These are phyloP conservation scores for Hirtodrosophila duncani DNA, from an alignment of 2,888 invertebrate genomes.

Conservation along the genomic window DNA sequence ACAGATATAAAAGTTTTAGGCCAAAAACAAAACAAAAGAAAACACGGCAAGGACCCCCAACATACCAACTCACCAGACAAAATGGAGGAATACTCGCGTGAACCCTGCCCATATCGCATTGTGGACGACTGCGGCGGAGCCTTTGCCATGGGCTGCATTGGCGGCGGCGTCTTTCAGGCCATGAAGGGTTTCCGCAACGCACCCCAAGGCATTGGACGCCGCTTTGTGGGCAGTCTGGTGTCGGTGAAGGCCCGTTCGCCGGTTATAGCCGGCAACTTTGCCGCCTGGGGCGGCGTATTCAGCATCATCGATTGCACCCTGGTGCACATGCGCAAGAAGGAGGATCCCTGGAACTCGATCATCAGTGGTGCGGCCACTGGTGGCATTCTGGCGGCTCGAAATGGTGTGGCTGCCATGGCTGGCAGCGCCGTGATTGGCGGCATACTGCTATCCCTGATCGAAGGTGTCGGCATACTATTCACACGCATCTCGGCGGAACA, in stretches of 20 bases:
- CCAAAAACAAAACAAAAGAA: neutral
- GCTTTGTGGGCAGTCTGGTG: constrained; percentile 43
- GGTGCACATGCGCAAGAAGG: constrained; percentile 51
- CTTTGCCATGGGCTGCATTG: constrained; percentile 99
- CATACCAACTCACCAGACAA: too few relatives aligned
- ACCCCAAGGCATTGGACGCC: constrained; percentile 82
- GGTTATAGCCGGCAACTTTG: constrained; percentile 52
- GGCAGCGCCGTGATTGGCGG: constrained; percentile 55
- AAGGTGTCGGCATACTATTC: constrained; percentile 51
- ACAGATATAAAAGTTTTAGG: constrained; percentile 14
- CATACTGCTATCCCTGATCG: constrained; percentile 48
- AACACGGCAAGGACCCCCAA: too few relatives aligned
- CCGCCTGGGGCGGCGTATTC: constrained; percentile 55
- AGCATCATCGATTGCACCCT: constrained; percentile 55
- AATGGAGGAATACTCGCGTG: constrained; percentile 97
- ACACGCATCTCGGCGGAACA: constrained; percentile 54
- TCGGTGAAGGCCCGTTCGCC: constrained; percentile 51
- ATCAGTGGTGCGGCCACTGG: constrained; percentile 59
- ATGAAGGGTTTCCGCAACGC: constrained; percentile 98
- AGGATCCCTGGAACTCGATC: constrained; percentile 66
- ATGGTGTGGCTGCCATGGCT: constrained; percentile 53
- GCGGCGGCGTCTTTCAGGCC: constrained; percentile 98
- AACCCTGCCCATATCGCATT: constrained; percentile 99
- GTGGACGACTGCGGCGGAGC: constrained; percentile 99
- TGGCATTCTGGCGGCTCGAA: constrained; percentile 51